Evolutionary conservation across 2,888 invertebrate genomes (phyloP).

Genomic region (Labia minor): DNA sequence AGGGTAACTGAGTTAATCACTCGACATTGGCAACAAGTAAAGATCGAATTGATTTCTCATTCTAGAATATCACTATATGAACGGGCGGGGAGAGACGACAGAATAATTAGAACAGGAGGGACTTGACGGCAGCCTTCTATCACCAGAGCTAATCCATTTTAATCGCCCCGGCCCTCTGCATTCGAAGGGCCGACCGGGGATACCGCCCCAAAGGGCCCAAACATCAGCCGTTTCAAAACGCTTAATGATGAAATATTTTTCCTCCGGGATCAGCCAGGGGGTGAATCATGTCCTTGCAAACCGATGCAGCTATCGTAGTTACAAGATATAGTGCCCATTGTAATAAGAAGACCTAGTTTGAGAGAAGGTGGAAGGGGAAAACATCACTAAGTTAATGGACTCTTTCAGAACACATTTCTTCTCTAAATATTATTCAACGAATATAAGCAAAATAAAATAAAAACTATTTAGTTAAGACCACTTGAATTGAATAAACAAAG

Average conservation of each 20-base stretch:
- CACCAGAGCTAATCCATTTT: neutral
- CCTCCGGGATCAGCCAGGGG: conserved; percentile 35
- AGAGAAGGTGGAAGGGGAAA: too few relatives aligned
- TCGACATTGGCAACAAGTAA: neutral
- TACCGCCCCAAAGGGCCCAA: neutral
- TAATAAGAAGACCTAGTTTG: neutral
- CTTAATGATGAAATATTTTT: conserved; percentile 43
- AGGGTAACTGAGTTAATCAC: neutral
- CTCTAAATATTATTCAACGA: too few relatives aligned
- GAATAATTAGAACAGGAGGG: neutral
- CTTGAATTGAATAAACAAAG: too few relatives aligned
- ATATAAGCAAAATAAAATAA: too few relatives aligned
- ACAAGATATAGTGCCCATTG: neutral
- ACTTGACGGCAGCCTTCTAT: neutral
- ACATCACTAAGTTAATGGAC: too few relatives aligned
- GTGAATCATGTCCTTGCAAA: conserved; percentile 39
- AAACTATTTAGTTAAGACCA: too few relatives aligned
- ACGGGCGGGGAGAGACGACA: neutral
- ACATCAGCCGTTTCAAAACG: conserved; percentile 1
- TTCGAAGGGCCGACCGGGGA: neutral
- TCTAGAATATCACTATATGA: neutral
- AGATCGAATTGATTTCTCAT: neutral
- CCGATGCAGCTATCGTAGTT: too few relatives aligned
- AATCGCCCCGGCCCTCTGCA: neutral
- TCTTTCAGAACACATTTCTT: too few relatives aligned